phyloP scores from a whole-genome alignment of 2,888 invertebrate species.

The Drosophila maculinotata region DNA sequence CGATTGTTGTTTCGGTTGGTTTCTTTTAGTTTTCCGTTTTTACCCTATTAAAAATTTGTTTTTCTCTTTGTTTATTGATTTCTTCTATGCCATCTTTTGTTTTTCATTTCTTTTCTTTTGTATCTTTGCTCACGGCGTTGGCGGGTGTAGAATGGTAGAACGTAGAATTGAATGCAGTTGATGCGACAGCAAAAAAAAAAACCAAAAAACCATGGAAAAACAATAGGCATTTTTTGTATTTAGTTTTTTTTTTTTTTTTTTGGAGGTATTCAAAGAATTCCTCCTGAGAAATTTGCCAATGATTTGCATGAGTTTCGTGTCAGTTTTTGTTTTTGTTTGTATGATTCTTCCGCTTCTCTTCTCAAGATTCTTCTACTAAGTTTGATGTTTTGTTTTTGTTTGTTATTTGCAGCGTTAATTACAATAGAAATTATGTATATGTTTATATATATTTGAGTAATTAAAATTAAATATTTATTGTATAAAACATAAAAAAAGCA shows the following conservation, averaged over 20 bases:
- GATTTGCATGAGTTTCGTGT: slow-evolving; percentile 54
- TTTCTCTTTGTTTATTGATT: slow-evolving; percentile 39
- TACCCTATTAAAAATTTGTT: slow-evolving; percentile 72
- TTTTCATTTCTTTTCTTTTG: slow-evolving; percentile 36
- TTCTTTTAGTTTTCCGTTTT: slow-evolving; percentile 60
- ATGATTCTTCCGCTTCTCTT: slow-evolving; percentile 20
- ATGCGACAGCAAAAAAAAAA: slow-evolving; percentile 36
- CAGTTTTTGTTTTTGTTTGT: slow-evolving; percentile 33
- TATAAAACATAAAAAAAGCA: slow-evolving; percentile 48
- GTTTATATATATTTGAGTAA: slow-evolving; percentile 58
- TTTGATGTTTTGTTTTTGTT: slow-evolving; percentile 50
- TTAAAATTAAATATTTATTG: slow-evolving; percentile 54
- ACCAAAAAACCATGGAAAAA: slow-evolving; percentile 35
- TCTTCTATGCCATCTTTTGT: slow-evolving; percentile 35
- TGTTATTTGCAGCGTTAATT: slow-evolving; percentile 72
- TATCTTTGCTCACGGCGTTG: slow-evolving; percentile 56
- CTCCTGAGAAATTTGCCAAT: slow-evolving; percentile 27
- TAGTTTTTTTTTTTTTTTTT: not conserved
- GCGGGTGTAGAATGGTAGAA: slow-evolving; percentile 50
- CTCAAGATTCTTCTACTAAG: slow-evolving; percentile 43
- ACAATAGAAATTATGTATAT: slow-evolving; percentile 70
- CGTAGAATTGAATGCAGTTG: slow-evolving; percentile 49
- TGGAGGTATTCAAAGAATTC: not conserved
- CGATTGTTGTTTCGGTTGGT: slow-evolving; percentile 57
- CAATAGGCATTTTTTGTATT: not conserved